Percentiles rank a stretch among this genome's conserved stretches.
These are phyloP conservation scores for Rhamphomyia laevipes DNA, from an alignment of 2,888 invertebrate species.

Conservation along the genomic window DNA sequence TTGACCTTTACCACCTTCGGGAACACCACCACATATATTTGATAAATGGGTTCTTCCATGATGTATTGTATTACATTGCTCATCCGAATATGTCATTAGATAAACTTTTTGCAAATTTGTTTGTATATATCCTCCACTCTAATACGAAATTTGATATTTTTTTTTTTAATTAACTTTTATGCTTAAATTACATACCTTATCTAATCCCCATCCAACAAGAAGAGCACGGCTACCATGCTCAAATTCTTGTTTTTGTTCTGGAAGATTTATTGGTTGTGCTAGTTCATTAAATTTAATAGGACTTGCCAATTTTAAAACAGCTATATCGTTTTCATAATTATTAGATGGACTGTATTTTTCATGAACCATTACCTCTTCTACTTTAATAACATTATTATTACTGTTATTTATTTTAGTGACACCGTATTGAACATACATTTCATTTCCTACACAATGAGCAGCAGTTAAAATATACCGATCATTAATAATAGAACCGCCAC, in stretches of 20 bases:
- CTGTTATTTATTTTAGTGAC: slow-evolving; percentile 17
- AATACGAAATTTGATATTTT: slow-evolving; percentile 4
- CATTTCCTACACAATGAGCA: slow-evolving; percentile 25
- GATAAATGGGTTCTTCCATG: slow-evolving; percentile 23
- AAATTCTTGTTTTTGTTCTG: slow-evolving; percentile 14
- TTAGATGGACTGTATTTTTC: slow-evolving; percentile 22
- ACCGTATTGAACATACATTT: slow-evolving; percentile 24
- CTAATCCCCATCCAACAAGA: slow-evolving; percentile 31
- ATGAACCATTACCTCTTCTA: slow-evolving; percentile 29
- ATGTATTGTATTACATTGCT: slow-evolving; percentile 31
- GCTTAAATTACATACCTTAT: slow-evolving; percentile 18
- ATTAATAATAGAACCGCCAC: slow-evolving; percentile 25
- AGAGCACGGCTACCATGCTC: slow-evolving; percentile 19
- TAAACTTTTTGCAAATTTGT: slow-evolving; percentile 32
- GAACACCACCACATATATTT: slow-evolving; percentile 39
- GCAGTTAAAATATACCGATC: slow-evolving; percentile 25
- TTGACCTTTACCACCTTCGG: slow-evolving; percentile 38
- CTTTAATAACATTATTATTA: slow-evolving; percentile 21
- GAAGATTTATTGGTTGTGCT: slow-evolving; percentile 25
- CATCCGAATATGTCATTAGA: slow-evolving; percentile 31
- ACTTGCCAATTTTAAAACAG: slow-evolving; percentile 28
- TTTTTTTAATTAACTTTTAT: not conserved
- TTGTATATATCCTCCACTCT: slow-evolving; percentile 33
- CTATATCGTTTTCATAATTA: slow-evolving; percentile 34
- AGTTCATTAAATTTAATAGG: slow-evolving; percentile 21